phyloP scores from a whole-genome alignment of 2,113 vertebrate species.

The Hylia prasina region DNA sequence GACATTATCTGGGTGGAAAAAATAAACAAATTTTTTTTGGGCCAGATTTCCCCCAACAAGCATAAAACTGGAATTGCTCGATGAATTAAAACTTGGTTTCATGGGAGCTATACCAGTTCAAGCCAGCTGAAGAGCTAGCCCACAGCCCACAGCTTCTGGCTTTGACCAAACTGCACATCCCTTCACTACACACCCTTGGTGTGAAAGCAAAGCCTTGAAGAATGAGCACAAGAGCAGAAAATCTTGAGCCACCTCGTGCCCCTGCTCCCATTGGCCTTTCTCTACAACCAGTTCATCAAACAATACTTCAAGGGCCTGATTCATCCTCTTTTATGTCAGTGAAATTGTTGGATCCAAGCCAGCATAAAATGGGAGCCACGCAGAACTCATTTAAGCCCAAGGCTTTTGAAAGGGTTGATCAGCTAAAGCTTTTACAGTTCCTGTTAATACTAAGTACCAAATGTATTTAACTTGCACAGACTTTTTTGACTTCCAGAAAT shows the following conservation, averaged over 20 bases:
- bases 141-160: not conserved
- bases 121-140: not conserved
- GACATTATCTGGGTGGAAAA: not conserved
- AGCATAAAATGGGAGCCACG: not conserved
- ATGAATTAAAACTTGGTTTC: not conserved
- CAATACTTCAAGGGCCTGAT: not conserved
- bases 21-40: conserved; percentile 7
- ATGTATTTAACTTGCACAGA: not conserved
- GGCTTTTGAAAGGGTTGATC: conserved; percentile 12
- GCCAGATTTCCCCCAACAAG: not conserved
- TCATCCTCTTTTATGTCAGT: not conserved
- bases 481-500: not conserved
- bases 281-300: not conserved
- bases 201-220: not conserved
- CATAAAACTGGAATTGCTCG: not conserved
- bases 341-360: not conserved
- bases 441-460: not conserved
- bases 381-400: not conserved
- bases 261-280: not conserved
- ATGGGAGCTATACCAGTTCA: not conserved
- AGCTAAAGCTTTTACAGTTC: conserved; percentile 2
- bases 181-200: not conserved
- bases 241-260: not conserved
- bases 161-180: not conserved
- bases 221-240: conserved; percentile 10